phyloP scores from a whole-genome alignment of 1,140 invertebrate genomes.

The Danaus plexippus region DNA sequence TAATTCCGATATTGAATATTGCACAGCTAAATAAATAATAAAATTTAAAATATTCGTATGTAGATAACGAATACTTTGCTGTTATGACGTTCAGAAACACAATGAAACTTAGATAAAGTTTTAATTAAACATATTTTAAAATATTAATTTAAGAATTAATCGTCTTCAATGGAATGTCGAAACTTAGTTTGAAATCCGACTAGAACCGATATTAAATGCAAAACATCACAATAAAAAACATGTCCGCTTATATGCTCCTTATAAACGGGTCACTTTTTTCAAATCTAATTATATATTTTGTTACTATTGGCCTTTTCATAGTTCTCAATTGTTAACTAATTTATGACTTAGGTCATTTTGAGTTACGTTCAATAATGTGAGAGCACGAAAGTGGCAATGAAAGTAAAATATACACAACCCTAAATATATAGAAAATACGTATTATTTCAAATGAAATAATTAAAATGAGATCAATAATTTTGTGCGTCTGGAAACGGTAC shows the following conservation, averaged over 20 bases:
- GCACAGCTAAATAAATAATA: slow-evolving; percentile 12
- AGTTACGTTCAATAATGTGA: no score
- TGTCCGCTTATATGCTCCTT: neutral
- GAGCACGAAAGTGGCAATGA: no score
- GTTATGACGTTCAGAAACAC: no score
- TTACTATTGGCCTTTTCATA: no score
- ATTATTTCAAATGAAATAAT: no score
- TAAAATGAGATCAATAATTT: no score
- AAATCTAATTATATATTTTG: neutral
- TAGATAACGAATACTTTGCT: no score
- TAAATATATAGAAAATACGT: no score
- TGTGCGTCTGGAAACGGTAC: no score
- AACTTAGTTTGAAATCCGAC: slow-evolving; percentile 9
- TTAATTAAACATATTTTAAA: slow-evolving; percentile 8
- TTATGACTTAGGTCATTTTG: no score
- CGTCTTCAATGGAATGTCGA: slow-evolving; percentile 10
- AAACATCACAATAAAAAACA: neutral
- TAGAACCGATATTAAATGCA: slow-evolving; percentile 18
- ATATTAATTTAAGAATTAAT: slow-evolving; percentile 2
- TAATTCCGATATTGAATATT: slow-evolving; percentile 20
- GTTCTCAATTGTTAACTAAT: no score
- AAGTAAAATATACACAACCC: no score
- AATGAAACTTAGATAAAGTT: neutral
- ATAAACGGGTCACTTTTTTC: neutral
- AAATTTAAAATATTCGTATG: neutral